A percentile compares a stretch with the other conserved stretches of the same genome.
Conservation (phyloP, 2,888 invertebrate species). For the Sthenelais limicola region DNA sequence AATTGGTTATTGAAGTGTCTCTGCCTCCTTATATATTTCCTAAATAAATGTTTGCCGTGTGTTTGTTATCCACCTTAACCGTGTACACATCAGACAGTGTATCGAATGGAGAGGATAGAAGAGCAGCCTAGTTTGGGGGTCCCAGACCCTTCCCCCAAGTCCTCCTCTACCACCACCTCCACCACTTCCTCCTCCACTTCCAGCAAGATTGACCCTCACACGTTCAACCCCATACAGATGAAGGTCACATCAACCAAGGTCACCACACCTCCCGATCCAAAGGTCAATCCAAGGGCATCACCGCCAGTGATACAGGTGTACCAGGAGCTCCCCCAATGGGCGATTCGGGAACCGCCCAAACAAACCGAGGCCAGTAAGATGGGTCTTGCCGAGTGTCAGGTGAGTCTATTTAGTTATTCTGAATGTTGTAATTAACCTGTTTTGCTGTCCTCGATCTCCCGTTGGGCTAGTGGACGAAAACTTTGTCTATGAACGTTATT, state of each 20-base stretch:
- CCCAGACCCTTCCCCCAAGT: conserved; percentile 1
- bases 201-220: too few relatives aligned
- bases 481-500: too few relatives aligned
- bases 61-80: conserved; percentile 13
- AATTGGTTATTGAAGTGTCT: too few relatives aligned
- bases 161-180: too few relatives aligned
- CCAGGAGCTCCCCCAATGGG: conserved; percentile 14
- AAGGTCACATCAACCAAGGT: too few relatives aligned
- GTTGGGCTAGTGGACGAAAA: too few relatives aligned
- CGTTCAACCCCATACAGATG: too few relatives aligned
- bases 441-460: too few relatives aligned
- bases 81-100: conserved; percentile 32
- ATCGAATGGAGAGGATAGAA: conserved; percentile 43
- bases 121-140: conserved; percentile 38
- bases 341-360: conserved; percentile 10
- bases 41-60: background rate
- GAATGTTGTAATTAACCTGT: too few relatives aligned
- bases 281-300: background rate
- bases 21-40: background rate
- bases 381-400: conserved; percentile 36
- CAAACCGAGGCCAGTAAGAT: background rate
- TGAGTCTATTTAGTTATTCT: too few relatives aligned
- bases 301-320: conserved; percentile 6
- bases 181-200: too few relatives aligned
- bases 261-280: background rate